Percentiles rank a stretch among this genome's conserved stretches.
These are phyloP conservation scores for Dugesia japonica DNA, from an alignment of 2,888 invertebrate species.

Conservation along the genomic window DNA sequence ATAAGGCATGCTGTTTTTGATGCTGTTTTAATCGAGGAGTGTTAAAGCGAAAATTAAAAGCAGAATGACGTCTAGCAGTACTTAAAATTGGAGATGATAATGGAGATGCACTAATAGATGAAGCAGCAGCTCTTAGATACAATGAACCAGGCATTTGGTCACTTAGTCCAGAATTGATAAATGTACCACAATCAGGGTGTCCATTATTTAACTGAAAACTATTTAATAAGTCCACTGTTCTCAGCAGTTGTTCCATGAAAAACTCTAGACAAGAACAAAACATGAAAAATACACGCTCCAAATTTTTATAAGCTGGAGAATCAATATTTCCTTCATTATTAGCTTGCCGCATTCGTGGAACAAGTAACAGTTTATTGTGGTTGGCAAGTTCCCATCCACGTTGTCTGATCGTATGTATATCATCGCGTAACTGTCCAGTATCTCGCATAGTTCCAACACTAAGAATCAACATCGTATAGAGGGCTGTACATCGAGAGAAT, in stretches of 20 bases:
- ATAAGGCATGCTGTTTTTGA: not conserved
- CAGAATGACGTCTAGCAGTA: not conserved
- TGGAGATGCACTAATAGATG: constrained; percentile 16
- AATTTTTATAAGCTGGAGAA: not conserved
- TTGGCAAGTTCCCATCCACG: constrained; percentile 4
- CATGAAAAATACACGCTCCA: constrained; percentile 23
- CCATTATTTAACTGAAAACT: constrained; percentile 17
- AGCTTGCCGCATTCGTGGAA: constrained; percentile 21
- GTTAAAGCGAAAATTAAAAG: constrained; percentile 14
- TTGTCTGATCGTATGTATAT: not conserved
- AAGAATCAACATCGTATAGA: constrained; percentile 3
- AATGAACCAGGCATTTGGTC: not conserved
- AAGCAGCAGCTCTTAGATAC: not conserved
- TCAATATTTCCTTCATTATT: not conserved
- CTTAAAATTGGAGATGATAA: not conserved
- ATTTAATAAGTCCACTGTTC: constrained; percentile 6
- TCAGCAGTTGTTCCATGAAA: constrained; percentile 2
- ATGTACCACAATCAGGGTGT: not conserved
- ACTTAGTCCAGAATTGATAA: not conserved
- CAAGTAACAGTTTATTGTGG: not conserved
- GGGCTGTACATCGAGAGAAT: constrained; percentile 21
- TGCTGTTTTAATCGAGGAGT: not conserved
- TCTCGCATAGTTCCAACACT: constrained; percentile 16
- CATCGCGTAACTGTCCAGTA: not conserved
- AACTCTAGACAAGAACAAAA: constrained; percentile 24